Conservation (phyloP, 1,140 invertebrate species). For the Heliconius nattereri region DNA sequence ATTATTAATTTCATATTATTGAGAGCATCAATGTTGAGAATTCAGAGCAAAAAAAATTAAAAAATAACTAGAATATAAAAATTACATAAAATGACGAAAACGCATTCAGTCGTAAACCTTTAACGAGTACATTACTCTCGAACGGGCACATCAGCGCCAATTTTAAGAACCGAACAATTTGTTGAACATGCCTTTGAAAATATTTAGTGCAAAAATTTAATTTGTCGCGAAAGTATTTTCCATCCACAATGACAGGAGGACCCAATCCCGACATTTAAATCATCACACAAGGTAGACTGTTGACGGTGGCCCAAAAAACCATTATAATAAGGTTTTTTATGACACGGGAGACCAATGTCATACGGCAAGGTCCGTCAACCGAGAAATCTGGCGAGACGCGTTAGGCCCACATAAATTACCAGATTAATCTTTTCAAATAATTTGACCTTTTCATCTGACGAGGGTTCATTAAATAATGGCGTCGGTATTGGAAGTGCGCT, state of each 20-base stretch:
- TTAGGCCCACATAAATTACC: slow-evolving; percentile 76
- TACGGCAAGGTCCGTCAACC: slow-evolving; percentile 59
- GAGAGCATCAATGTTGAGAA: slow-evolving; percentile 49
- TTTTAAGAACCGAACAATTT: slow-evolving; percentile 51
- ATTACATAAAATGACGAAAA: slow-evolving; percentile 50
- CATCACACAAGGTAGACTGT: slow-evolving; percentile 34
- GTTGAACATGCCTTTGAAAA: slow-evolving; percentile 35
- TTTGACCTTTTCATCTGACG: slow-evolving; percentile 80
- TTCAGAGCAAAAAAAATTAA: slow-evolving; percentile 45
- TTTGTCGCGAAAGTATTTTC: slow-evolving; percentile 25
- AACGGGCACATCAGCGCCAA: slow-evolving; percentile 59
- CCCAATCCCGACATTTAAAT: slow-evolving; percentile 39
- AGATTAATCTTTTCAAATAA: slow-evolving; percentile 81
- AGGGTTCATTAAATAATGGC: slow-evolving; percentile 80
- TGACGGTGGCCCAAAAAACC: slow-evolving; percentile 40
- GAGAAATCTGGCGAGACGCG: slow-evolving; percentile 68
- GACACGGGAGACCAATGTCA: slow-evolving; percentile 63
- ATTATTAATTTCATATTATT: slow-evolving; percentile 35
- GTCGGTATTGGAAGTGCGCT: slow-evolving; percentile 73
- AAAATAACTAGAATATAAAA: slow-evolving; percentile 70
- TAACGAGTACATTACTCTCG: slow-evolving; percentile 77
- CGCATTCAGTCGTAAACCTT: slow-evolving; percentile 71
- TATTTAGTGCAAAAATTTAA: slow-evolving; percentile 35
- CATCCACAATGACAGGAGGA: slow-evolving; percentile 39
- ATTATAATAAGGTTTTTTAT: slow-evolving; percentile 52